These are phyloP conservation scores for Conomelus anceps DNA, from an alignment of 2,888 invertebrate species.

Conservation along the genomic window DNA sequence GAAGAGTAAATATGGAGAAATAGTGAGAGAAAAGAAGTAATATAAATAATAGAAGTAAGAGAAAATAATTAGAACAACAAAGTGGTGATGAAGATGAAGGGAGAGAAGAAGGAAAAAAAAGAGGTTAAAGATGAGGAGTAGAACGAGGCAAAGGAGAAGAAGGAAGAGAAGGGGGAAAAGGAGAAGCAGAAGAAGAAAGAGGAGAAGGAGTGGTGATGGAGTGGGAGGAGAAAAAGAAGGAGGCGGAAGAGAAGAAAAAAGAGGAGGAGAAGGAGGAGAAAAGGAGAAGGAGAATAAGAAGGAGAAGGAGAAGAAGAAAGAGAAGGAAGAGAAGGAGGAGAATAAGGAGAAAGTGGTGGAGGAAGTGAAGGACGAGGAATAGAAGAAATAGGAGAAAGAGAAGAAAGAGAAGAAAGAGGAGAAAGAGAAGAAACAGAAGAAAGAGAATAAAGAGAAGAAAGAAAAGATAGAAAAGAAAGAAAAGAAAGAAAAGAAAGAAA, in stretches of 20 bases:
- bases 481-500: conserved; percentile 15
- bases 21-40: too few relatives aligned
- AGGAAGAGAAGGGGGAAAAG: not conserved
- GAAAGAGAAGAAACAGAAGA: conserved; percentile 6
- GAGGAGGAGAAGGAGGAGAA: not conserved
- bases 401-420: not conserved
- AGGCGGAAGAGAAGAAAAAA: not conserved
- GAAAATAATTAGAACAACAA: not conserved
- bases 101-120: too few relatives aligned
- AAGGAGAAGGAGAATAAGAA: not conserved
- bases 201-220: not conserved
- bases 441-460: not conserved
- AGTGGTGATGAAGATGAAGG: not conserved
- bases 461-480: conserved; percentile 21
- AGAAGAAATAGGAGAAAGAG: not conserved
- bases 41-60: not conserved
- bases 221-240: not conserved
- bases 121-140: too few relatives aligned
- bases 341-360: not conserved
- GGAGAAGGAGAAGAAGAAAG: not conserved
- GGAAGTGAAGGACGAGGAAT: not conserved
- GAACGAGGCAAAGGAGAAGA: not conserved
- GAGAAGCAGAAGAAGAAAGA: not conserved
- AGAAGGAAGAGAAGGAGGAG: not conserved
- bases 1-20: too few relatives aligned